phyloP scores from a whole-genome alignment of 2,888 invertebrate species.

The Drosophila lutescens region DNA sequence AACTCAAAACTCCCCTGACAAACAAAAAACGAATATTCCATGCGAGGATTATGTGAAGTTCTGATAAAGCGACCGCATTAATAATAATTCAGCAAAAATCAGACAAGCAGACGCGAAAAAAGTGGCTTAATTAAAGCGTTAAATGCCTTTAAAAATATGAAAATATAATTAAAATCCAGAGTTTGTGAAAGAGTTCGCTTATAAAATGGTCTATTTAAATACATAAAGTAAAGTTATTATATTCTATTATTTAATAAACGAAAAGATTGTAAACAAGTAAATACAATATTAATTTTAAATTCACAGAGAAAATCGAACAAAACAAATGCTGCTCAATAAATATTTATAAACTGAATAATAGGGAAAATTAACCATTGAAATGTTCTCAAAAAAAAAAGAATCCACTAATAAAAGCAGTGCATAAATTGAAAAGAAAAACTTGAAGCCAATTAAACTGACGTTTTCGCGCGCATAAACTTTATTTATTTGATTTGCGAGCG shows the following conservation, averaged over 20 bases:
- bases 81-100: conserved; percentile 29
- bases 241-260: neutral
- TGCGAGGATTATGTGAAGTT: conserved; percentile 27
- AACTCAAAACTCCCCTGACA: conserved; percentile 1
- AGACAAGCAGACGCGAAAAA: conserved; percentile 1
- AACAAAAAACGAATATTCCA: conserved; percentile 1
- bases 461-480: conserved; percentile 15
- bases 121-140: conserved; percentile 49
- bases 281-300: neutral
- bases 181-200: neutral
- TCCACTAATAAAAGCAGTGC: neutral
- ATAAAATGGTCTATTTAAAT: neutral
- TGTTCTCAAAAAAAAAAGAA: neutral
- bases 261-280: neutral
- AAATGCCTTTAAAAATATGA: conserved; percentile 14
- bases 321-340: conserved; percentile 4
- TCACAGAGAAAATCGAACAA: neutral
- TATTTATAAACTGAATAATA: conserved; percentile 12
- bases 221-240: neutral
- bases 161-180: conserved; percentile 36
- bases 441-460: conserved; percentile 18
- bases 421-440: conserved; percentile 6
- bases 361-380: conserved; percentile 11
- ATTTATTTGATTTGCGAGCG: neutral
- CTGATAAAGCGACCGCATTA: conserved; percentile 19